Conservation (phyloP, 1,140 invertebrate genomes). For the Cydia splendana region DNA sequence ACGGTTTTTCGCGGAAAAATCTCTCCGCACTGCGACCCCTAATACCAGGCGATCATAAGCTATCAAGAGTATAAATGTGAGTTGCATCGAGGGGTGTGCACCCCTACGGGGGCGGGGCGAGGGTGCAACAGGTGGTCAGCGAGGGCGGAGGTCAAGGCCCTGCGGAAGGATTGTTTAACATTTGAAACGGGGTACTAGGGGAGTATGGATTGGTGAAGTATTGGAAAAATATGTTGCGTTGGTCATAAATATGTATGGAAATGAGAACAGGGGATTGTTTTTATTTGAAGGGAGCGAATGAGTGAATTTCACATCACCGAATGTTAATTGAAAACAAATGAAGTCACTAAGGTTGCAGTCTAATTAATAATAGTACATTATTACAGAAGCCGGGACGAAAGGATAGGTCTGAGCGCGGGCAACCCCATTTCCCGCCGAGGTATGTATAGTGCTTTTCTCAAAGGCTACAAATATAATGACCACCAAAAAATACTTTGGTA, state of each 20-base stretch:
- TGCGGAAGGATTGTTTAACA: conserved; percentile 25
- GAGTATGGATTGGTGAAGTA: neutral
- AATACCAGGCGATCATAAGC: conserved; percentile 14
- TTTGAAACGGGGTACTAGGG: conserved; percentile 3
- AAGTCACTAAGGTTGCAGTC: no score
- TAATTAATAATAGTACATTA: no score
- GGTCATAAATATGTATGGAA: no score
- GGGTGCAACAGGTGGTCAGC: conserved; percentile 8
- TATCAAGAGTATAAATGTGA: neutral
- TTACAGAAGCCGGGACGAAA: no score
- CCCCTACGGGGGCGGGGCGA: neutral
- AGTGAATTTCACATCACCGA: no score
- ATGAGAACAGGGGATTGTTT: neutral
- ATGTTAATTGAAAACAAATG: no score
- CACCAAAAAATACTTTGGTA: no score
- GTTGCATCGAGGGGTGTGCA: neutral
- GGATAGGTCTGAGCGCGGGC: no score
- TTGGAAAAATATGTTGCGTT: neutral
- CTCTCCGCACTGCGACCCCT: conserved; percentile 12
- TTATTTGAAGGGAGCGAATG: no score
- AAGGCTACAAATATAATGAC: no score
- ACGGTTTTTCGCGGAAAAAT: conserved; percentile 23
- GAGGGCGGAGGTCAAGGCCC: conserved; percentile 7
- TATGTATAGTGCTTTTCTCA: no score
- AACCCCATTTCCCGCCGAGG: no score